Percentiles rank a stretch among this genome's conserved stretches.
Evolutionary conservation across 2,797 vertebrate genomes (phyloP).

Genomic region (Gambusia yucatana): DNA sequence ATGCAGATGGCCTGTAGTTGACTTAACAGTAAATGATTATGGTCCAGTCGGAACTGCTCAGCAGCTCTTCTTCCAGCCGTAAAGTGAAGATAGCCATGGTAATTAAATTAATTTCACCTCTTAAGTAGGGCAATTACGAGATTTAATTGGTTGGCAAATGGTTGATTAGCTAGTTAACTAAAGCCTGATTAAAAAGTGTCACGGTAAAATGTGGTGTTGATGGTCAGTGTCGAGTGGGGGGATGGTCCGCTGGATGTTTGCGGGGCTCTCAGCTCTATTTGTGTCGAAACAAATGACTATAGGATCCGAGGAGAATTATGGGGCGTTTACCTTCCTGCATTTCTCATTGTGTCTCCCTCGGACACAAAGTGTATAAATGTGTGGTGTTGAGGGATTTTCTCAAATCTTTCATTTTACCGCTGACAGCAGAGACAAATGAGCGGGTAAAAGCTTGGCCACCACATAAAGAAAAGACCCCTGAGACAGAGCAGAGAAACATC

Average conservation of each 20-base stretch:
- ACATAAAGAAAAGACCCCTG: constrained; percentile 48
- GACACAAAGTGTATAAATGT: constrained; percentile 51
- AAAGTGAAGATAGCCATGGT: constrained; percentile 44
- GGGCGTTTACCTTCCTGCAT: constrained; percentile 37
- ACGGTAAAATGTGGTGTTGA: constrained; percentile 18
- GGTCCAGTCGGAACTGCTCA: constrained; percentile 20
- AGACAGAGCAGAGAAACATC: constrained; percentile 29
- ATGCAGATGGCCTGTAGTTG: constrained; percentile 27
- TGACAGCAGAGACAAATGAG: constrained; percentile 68
- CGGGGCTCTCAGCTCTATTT: constrained; percentile 8
- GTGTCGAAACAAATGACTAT: constrained; percentile 23
- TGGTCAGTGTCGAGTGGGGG: constrained; percentile 29
- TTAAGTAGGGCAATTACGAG: constrained; percentile 73
- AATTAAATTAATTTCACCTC: constrained; percentile 71
- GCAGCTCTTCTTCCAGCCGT: constrained; percentile 36
- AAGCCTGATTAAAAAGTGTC: constrained; percentile 62
- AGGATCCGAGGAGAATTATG: constrained; percentile 26
- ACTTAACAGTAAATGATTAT: constrained; percentile 44
- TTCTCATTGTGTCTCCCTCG: constrained; percentile 38
- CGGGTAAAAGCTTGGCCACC: constrained; percentile 41
- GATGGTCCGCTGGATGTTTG: constrained; percentile 8
- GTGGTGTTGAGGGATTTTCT: constrained; percentile 48
- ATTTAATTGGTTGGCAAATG: constrained; percentile 76
- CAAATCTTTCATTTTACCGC: constrained; percentile 65
- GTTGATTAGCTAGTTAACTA: constrained; percentile 71